A percentile compares a stretch with the other conserved stretches of the same genome.
phyloP scores from a whole-genome alignment of 2,113 vertebrate genomes.

The Rhinopomastus cyanomelas region DNA sequence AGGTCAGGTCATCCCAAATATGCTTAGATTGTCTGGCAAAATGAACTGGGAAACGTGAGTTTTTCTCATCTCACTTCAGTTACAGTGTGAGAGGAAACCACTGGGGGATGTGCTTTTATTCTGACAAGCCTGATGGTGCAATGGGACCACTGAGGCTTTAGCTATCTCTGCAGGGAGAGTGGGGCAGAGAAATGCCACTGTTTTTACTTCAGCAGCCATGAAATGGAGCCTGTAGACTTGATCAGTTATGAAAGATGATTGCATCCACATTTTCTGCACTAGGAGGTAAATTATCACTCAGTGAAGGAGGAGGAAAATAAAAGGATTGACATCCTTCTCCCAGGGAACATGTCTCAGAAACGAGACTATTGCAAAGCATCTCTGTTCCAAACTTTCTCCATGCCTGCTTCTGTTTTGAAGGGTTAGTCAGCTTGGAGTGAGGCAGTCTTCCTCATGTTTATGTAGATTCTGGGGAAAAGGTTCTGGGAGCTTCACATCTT shows the following conservation, averaged over 20 bases:
- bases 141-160: background rate
- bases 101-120: background rate
- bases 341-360: background rate
- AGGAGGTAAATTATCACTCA: background rate
- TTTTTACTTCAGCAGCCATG: background rate
- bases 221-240: constrained; percentile 6
- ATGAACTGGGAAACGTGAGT: background rate
- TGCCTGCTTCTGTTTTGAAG: background rate
- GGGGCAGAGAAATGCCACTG: background rate
- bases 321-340: background rate
- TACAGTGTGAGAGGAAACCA: background rate
- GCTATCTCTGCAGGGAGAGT: background rate
- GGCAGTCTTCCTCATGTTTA: background rate
- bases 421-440: background rate
- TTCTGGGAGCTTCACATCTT: background rate
- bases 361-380: background rate
- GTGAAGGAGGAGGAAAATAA: background rate
- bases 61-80: background rate
- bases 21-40: background rate
- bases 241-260: background rate
- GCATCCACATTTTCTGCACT: background rate
- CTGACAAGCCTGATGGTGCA: background rate
- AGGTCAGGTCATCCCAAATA: background rate
- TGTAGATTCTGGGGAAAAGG: background rate
- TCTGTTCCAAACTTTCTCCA: background rate